phyloP scores from a whole-genome alignment of 1,140 invertebrate species.

The Berghia stephanieae region DNA sequence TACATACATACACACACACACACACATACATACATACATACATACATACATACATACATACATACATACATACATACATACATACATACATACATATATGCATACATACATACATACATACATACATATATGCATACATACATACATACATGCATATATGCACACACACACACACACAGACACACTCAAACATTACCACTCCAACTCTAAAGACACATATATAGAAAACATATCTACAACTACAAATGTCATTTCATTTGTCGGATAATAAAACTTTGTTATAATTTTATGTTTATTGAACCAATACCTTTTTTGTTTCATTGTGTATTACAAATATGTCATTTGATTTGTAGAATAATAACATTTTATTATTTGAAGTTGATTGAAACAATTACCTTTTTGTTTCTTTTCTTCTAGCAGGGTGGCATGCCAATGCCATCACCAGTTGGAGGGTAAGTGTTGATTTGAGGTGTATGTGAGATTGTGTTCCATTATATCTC shows the following conservation, averaged over 20 bases:
- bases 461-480: neutral
- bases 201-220: too few relatives aligned
- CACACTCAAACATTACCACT: too few relatives aligned
- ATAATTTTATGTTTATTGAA: too few relatives aligned
- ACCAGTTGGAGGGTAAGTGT: slow-evolving; percentile 14
- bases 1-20: slow-evolving; percentile 15
- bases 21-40: slow-evolving; percentile 16
- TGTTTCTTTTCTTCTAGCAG: neutral
- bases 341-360: too few relatives aligned
- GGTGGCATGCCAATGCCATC: slow-evolving; percentile 22
- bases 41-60: slow-evolving; percentile 22
- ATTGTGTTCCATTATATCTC: neutral
- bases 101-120: neutral
- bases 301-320: too few relatives aligned
- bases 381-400: neutral
- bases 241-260: too few relatives aligned
- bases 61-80: slow-evolving; percentile 17
- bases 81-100: neutral
- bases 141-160: neutral
- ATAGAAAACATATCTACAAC: too few relatives aligned
- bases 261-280: too few relatives aligned
- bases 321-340: too few relatives aligned
- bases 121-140: neutral
- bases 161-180: too few relatives aligned
- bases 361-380: too few relatives aligned